phyloP scores from a whole-genome alignment of 2,888 invertebrate genomes.

The Syritta pipiens region DNA sequence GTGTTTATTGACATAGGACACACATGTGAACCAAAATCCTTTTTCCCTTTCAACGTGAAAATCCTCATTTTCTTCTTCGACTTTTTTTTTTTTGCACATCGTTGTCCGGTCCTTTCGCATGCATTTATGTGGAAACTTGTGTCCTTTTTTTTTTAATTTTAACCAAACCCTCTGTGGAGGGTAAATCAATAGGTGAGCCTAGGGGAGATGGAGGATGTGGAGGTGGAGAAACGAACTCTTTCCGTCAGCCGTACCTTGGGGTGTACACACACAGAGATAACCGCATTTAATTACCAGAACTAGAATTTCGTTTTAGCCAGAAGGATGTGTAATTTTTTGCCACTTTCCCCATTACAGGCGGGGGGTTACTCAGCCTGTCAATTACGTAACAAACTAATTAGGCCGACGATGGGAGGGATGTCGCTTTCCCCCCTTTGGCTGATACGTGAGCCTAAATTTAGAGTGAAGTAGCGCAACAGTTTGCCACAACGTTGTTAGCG shows the following conservation, averaged over 20 bases:
- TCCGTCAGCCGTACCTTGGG: background rate
- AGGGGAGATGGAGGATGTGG: no score
- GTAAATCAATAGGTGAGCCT: slow-evolving; percentile 27
- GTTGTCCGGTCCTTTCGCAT: slow-evolving; percentile 21
- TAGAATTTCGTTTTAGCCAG: slow-evolving; percentile 11
- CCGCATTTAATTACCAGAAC: slow-evolving; percentile 35
- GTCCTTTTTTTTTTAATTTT: slow-evolving; percentile 14
- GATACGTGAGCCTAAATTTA: slow-evolving; percentile 5
- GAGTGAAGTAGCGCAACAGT: slow-evolving; percentile 22
- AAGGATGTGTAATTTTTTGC: background rate
- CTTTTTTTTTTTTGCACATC: background rate
- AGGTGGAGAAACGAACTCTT: no score
- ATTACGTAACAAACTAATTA: slow-evolving; percentile 18
- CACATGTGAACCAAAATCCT: slow-evolving; percentile 3
- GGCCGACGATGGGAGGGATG: slow-evolving; percentile 9
- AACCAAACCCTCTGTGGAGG: background rate
- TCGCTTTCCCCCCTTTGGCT: no score
- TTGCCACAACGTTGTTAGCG: background rate
- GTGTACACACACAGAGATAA: no score
- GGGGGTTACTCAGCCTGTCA: slow-evolving; percentile 8
- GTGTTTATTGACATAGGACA: slow-evolving; percentile 31
- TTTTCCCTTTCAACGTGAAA: background rate
- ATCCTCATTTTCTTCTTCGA: background rate
- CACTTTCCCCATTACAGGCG: background rate
- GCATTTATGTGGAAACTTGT: slow-evolving; percentile 21